phyloP scores from a whole-genome alignment of 2,113 vertebrate species.

The Vidua macroura region DNA sequence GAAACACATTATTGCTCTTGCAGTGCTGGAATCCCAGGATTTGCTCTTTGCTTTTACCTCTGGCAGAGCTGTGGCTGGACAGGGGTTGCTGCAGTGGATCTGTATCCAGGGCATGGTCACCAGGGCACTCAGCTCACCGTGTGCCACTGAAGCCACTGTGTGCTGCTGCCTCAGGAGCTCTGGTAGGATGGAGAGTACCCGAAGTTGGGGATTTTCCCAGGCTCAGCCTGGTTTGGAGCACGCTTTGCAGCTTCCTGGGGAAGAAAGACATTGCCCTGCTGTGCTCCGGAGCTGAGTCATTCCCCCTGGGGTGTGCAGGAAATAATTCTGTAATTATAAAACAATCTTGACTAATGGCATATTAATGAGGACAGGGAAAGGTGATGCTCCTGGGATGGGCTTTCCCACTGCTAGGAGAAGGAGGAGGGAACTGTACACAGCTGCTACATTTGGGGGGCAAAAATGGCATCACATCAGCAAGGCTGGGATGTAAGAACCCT shows the following conservation, averaged over 20 bases:
- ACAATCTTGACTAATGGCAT: not conserved
- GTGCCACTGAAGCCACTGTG: not conserved
- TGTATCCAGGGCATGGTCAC: not conserved
- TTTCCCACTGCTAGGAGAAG: not conserved
- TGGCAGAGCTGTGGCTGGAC: not conserved
- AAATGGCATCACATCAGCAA: not conserved
- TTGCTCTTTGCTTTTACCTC: not conserved
- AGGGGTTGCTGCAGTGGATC: not conserved
- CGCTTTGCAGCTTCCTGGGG: not conserved
- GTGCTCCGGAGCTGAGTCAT: not conserved
- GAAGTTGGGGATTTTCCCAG: not conserved
- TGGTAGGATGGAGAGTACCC: not conserved
- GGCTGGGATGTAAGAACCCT: not conserved
- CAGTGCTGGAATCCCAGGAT: not conserved
- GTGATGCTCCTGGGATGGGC: not conserved
- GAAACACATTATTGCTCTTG: not conserved
- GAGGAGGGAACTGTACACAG: not conserved
- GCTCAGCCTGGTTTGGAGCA: not conserved
- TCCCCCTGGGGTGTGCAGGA: not conserved
- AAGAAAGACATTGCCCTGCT: not conserved
- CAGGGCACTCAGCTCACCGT: not conserved
- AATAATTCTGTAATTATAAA: conserved; percentile 11
- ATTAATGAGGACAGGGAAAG: not conserved
- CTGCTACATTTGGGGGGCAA: not conserved
- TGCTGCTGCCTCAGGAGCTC: not conserved